These are phyloP conservation scores for Pyrrhia umbra DNA, from an alignment of 2,888 invertebrate genomes.

Conservation along the genomic window DNA sequence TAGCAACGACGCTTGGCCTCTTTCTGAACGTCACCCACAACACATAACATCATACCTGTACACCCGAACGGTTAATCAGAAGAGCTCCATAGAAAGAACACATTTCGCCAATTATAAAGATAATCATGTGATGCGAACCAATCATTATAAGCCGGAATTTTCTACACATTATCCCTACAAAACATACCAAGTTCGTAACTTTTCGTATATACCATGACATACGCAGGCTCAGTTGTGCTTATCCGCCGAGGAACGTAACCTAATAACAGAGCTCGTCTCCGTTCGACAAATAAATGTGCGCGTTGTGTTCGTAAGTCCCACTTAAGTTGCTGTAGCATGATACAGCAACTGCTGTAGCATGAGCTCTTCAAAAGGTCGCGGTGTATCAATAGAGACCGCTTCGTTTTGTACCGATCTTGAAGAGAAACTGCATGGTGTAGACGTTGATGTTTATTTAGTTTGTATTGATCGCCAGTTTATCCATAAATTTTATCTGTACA, in stretches of 20 bases:
- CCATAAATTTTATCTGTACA: too few species aligned
- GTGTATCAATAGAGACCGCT: background rate
- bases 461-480: too few species aligned
- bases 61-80: too few species aligned
- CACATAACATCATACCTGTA: too few species aligned
- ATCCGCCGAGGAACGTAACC: background rate
- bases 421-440: background rate
- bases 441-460: background rate
- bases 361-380: background rate
- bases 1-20: too few species aligned
- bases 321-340: background rate
- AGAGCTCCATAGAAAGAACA: too few species aligned
- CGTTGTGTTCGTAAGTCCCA: background rate
- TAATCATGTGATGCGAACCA: too few species aligned
- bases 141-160: too few species aligned
- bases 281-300: background rate
- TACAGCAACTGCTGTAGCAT: too few species aligned
- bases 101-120: too few species aligned
- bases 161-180: background rate
- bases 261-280: background rate
- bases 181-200: background rate
- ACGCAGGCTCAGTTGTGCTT: conserved; percentile 1
- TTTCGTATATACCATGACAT: too few species aligned
- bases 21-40: too few species aligned
- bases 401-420: background rate